A percentile compares a stretch with the other conserved stretches of the same genome.
Evolutionary conservation across 1,140 invertebrate species (phyloP).

Genomic region (Wasmannia auropunctata): DNA sequence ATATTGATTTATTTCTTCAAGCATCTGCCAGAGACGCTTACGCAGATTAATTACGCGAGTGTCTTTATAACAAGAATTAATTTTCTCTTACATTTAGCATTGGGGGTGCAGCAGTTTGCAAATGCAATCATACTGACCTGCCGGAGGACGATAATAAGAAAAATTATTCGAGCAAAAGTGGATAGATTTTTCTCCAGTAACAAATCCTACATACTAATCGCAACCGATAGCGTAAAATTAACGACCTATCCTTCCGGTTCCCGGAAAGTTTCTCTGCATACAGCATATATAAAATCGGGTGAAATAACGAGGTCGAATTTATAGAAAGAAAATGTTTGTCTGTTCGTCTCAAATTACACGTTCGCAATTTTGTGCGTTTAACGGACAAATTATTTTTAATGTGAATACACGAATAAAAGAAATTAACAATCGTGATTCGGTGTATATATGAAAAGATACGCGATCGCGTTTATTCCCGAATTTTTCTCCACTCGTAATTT

Average conservation of each 20-base stretch:
- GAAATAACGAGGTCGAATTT: neutral
- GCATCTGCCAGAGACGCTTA: slow-evolving; percentile 27
- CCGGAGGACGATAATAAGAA: slow-evolving; percentile 51
- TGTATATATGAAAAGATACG: neutral
- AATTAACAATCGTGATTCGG: neutral
- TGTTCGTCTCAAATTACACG: neutral
- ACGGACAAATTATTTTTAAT: neutral
- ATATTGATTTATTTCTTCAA: slow-evolving; percentile 32
- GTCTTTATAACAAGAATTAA: slow-evolving; percentile 63
- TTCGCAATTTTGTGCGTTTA: neutral
- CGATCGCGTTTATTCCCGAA: neutral
- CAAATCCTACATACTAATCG: slow-evolving; percentile 54
- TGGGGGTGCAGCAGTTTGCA: neutral
- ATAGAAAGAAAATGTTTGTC: neutral
- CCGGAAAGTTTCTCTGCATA: neutral
- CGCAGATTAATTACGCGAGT: slow-evolving; percentile 4
- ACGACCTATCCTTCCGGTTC: slow-evolving; percentile 32
- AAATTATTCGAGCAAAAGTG: slow-evolving; percentile 49
- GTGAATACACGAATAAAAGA: neutral
- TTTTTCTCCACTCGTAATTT: slow-evolving; percentile 13
- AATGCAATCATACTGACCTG: slow-evolving; percentile 38
- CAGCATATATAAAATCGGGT: neutral
- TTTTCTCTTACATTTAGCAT: slow-evolving; percentile 44
- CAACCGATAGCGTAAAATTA: slow-evolving; percentile 56
- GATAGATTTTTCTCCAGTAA: slow-evolving; percentile 61